phyloP scores from a whole-genome alignment of 1,140 invertebrate genomes.

The Heliconius melpomene region DNA sequence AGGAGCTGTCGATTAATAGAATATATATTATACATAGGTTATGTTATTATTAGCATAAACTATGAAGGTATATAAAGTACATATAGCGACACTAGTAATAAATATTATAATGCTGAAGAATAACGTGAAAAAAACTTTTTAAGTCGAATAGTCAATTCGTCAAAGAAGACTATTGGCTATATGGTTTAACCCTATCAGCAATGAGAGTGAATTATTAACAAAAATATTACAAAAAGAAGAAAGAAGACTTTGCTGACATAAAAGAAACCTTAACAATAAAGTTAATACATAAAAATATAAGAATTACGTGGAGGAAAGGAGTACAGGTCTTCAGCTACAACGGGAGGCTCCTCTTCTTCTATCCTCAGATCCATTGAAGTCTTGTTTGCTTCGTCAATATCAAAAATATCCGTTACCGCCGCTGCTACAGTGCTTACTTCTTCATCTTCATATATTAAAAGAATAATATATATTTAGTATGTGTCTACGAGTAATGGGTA shows the following conservation, averaged over 20 bases:
- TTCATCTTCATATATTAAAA: constrained; percentile 18
- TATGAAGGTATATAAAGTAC: no score
- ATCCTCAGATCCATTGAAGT: constrained; percentile 42
- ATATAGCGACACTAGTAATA: no score
- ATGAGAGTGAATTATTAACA: no score
- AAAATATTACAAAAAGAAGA: no score
- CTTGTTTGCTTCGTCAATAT: constrained; percentile 49
- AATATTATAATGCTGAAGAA: no score
- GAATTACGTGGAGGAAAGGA: constrained; percentile 66
- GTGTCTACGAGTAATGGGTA: neutral
- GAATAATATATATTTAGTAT: neutral
- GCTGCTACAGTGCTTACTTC: constrained; percentile 62
- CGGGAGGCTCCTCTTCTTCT: constrained; percentile 43
- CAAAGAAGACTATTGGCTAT: no score
- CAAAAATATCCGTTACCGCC: constrained; percentile 49
- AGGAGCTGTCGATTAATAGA: constrained; percentile 62
- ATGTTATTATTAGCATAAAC: no score
- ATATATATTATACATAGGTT: constrained; percentile 2
- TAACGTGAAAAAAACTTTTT: no score
- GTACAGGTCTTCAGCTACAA: constrained; percentile 54
- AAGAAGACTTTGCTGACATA: no score
- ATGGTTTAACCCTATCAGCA: no score
- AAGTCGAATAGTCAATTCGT: no score
- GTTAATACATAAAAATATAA: constrained; percentile 16
- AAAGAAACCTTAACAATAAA: no score